Base-by-base conservation (phyloP, 2,797 vertebrate genomes). In the Xerus rutilus region DNA sequence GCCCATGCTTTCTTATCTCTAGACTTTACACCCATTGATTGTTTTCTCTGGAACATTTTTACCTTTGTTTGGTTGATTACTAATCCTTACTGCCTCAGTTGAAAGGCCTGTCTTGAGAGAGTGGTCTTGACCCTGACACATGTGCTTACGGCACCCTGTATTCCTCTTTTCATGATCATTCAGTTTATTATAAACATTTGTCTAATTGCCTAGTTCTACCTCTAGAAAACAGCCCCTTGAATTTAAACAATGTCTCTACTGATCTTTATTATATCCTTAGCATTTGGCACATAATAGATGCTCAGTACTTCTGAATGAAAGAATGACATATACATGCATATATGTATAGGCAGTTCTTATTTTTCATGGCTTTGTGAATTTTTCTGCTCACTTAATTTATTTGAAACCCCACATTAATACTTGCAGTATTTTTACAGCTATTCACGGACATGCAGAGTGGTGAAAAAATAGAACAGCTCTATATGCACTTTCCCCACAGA, bases 1-100 rank as follows among this genome's bases (percentile, higher is more conserved):
- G 39, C 39, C 39, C 39, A 39, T 39, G 28, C 30, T 93, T 92
- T 93, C 67, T 95, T 67, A 74, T 15, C 35, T 90, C 30, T 59
- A 69, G 18, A 85, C 23, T 93, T 84, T 54, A 35, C 28, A 90
- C 0, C 10, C 79, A 28, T 45, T 78, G 32, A 76, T 43, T 86
- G 25, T 89, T 79, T 95, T 69, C 52, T 54, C 74, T 92, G n/a
- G 52, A 82, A 30, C n/a, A 78, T 35, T 72, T 90, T 81, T 21
- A 77, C 54, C 49, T 93, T 52, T 52, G 14, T 52, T 52, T 52
- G 49, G 49, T 52, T 90, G 52, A 69, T 81, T 92, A 9, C 54
- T 54, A 70, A 62, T 86, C 8, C 5, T 92, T 86, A 87, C 90
- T 35, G 18, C 47, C 23, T 77, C 25, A 83, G 23, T 73, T 70